phyloP scores from a whole-genome alignment of 2,113 vertebrate species.

The Melozone crissalis region DNA sequence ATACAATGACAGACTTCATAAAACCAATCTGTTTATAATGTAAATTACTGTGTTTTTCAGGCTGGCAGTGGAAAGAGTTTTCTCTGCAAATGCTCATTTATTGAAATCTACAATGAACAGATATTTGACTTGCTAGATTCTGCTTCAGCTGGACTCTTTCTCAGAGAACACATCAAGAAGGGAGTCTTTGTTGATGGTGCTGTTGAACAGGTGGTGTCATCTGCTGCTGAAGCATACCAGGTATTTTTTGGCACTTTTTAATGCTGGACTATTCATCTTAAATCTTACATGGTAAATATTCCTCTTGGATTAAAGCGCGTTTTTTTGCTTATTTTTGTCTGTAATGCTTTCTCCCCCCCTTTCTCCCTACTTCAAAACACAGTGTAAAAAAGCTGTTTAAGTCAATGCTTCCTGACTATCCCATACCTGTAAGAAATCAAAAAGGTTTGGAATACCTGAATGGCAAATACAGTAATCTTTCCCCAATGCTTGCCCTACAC shows the following conservation, averaged over 20 bases:
- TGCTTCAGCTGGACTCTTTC: slow-evolving; percentile 88
- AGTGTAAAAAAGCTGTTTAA: background rate
- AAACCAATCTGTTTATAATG: background rate
- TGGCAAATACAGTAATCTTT: background rate
- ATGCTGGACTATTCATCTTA: background rate
- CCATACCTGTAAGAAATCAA: background rate
- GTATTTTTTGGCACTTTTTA: slow-evolving; percentile 64
- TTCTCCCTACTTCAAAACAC: background rate
- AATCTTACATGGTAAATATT: background rate
- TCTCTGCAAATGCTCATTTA: slow-evolving; percentile 97
- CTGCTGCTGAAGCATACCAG: slow-evolving; percentile 94
- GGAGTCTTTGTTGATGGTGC: slow-evolving; percentile 94
- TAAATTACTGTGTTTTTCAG: slow-evolving; percentile 68
- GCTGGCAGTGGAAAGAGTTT: slow-evolving; percentile 87
- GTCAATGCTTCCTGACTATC: background rate
- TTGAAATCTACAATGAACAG: slow-evolving; percentile 98
- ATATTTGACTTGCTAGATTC: slow-evolving; percentile 94
- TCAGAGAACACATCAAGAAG: slow-evolving; percentile 96
- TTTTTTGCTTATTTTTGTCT: background rate
- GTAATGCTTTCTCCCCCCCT: background rate
- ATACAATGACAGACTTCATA: background rate
- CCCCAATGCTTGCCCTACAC: background rate
- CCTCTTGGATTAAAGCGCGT: background rate
- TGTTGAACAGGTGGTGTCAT: slow-evolving; percentile 88
- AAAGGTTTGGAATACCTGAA: background rate